These are phyloP conservation scores for Cynocephalus volans DNA, from an alignment of 2,113 vertebrate genomes.

Conservation along the genomic window DNA sequence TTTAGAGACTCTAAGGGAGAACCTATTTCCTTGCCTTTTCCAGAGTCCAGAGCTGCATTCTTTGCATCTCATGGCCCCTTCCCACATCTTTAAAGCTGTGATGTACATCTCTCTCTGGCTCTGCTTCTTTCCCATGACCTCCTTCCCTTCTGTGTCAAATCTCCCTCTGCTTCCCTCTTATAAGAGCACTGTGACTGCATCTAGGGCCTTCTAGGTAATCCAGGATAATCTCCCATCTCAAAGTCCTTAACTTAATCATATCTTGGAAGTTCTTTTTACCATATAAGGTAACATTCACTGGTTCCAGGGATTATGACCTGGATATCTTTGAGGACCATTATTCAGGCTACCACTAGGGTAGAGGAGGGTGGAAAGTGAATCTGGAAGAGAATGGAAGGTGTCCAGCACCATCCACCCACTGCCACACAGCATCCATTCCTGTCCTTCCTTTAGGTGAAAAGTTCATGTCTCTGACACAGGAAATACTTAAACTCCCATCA, in stretches of 20 bases:
- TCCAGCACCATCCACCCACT: not conserved
- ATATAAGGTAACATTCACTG: not conserved
- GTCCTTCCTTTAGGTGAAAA: constrained; percentile 5
- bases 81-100: not conserved
- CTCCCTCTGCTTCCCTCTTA: not conserved
- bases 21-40: not conserved
- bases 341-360: not conserved
- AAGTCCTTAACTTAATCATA: not conserved
- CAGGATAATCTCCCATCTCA: not conserved
- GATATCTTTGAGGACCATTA: not conserved
- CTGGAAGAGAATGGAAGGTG: not conserved
- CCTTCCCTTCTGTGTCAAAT: not conserved
- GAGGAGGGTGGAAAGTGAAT: not conserved
- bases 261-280: not conserved
- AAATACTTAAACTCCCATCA: not conserved
- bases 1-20: not conserved
- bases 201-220: not conserved
- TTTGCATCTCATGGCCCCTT: not conserved
- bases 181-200: not conserved
- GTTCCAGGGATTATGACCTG: not conserved
- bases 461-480: not conserved
- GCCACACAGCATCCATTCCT: not conserved
- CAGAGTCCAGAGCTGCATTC: not conserved
- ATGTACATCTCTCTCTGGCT: not conserved
- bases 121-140: not conserved